Evolutionary conservation across 2,113 vertebrate species (phyloP).

Genomic region (Rhinoderma darwinii): DNA sequence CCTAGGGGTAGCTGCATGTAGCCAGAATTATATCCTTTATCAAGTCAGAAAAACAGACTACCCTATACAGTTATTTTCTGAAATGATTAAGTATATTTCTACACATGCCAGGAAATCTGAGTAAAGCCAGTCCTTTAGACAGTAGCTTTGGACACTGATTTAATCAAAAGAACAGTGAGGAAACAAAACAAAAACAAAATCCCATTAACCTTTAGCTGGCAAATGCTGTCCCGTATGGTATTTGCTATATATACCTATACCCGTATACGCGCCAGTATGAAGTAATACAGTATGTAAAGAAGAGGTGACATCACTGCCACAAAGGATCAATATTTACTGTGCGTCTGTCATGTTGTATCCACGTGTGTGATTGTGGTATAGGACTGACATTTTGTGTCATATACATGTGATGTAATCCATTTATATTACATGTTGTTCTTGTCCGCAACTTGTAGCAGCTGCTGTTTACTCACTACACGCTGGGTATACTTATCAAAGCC

Average conservation of each 20-base stretch:
- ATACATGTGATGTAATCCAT: not conserved
- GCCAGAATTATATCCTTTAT: no score
- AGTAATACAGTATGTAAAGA: not conserved
- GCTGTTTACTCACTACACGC: not conserved
- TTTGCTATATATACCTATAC: not conserved
- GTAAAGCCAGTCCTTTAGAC: not conserved
- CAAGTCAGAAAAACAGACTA: no score
- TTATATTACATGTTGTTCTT: not conserved
- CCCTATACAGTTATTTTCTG: no score
- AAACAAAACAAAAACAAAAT: no score
- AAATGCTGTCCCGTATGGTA: not conserved
- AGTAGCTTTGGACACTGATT: not conserved
- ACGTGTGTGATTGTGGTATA: conserved; percentile 12
- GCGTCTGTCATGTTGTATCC: not conserved
- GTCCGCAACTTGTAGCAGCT: not conserved
- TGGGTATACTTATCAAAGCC: not conserved
- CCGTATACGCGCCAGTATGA: not conserved
- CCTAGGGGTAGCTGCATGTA: not conserved
- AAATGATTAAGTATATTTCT: no score
- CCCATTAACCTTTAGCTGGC: not conserved
- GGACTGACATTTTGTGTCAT: not conserved
- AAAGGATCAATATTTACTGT: not conserved
- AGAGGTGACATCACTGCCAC: not conserved
- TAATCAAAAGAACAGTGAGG: no score
- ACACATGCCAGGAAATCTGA: no score